These are phyloP conservation scores for Ispidina lecontei DNA, from an alignment of 2,797 vertebrate genomes.

Conservation along the genomic window DNA sequence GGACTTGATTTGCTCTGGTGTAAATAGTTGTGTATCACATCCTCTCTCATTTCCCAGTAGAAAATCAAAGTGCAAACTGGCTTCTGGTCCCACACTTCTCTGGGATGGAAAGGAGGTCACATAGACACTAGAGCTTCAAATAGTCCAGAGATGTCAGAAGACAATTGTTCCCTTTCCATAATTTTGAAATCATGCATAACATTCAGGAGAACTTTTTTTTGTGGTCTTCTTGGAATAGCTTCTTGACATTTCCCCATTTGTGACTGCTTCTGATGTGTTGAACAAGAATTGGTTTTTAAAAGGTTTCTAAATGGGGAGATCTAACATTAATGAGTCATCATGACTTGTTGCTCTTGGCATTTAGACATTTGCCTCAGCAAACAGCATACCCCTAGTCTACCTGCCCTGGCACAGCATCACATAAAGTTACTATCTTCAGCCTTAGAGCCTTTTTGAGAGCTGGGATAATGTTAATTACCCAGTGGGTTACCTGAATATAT, in stretches of 20 bases:
- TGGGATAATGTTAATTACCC: neutral
- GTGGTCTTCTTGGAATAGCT: neutral
- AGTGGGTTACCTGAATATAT: neutral
- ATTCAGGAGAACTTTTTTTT: neutral
- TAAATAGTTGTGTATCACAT: neutral
- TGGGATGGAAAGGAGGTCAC: neutral
- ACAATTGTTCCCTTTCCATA: neutral
- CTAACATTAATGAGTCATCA: neutral
- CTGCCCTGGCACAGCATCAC: neutral
- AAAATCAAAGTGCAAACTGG: neutral
- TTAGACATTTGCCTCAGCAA: neutral
- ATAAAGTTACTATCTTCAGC: neutral
- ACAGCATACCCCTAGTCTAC: neutral
- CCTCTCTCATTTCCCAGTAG: neutral
- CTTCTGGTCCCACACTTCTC: neutral
- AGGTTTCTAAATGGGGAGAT: conserved; percentile 3
- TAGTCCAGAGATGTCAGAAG: neutral
- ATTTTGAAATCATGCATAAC: neutral
- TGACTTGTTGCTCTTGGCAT: neutral
- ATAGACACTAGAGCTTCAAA: neutral
- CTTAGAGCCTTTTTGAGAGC: neutral
- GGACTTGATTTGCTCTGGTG: neutral
- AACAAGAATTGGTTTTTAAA: neutral
- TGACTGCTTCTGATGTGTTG: neutral
- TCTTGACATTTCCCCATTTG: neutral